A percentile compares a stretch with the other conserved stretches of the same genome.
These are phyloP conservation scores for Protodeltote pygarga DNA, from an alignment of 2,888 invertebrate genomes.

Conservation along the genomic window DNA sequence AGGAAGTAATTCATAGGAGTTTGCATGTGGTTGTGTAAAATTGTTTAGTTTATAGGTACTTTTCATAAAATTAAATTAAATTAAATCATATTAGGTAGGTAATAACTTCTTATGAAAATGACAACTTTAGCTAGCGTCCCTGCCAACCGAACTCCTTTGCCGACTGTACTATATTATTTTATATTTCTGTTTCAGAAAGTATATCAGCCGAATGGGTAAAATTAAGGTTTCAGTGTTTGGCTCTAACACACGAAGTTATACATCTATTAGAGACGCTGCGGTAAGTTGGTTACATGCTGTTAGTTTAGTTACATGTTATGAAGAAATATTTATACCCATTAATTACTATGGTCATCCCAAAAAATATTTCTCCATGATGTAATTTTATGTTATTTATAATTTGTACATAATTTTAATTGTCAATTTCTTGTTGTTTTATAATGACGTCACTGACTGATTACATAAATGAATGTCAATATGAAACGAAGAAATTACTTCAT, in stretches of 20 bases:
- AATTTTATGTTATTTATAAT: slow-evolving; percentile 52
- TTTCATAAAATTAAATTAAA: too few relatives aligned
- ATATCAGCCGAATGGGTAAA: slow-evolving; percentile 93
- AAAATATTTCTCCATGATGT: slow-evolving; percentile 82
- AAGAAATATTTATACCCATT: slow-evolving; percentile 75
- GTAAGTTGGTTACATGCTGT: slow-evolving; percentile 69
- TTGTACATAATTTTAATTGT: slow-evolving; percentile 48
- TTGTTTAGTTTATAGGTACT: too few relatives aligned
- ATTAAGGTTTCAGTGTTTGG: slow-evolving; percentile 92
- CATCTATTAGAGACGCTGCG: slow-evolving; percentile 90
- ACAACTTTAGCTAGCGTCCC: too few relatives aligned
- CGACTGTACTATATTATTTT: not conserved
- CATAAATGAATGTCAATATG: slow-evolving; percentile 22
- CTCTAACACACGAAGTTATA: slow-evolving; percentile 89
- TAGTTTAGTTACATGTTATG: slow-evolving; percentile 67
- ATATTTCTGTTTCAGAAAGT: slow-evolving; percentile 84
- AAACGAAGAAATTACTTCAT: slow-evolving; percentile 43
- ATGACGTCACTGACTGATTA: slow-evolving; percentile 20
- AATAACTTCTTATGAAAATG: too few relatives aligned
- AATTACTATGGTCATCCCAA: slow-evolving; percentile 22
- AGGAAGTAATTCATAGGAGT: too few relatives aligned
- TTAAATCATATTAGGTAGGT: too few relatives aligned
- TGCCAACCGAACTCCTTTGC: too few relatives aligned
- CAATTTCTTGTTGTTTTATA: slow-evolving; percentile 57
- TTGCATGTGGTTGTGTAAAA: too few relatives aligned